phyloP scores from a whole-genome alignment of 2,888 invertebrate genomes.

The Dendrolimus pini region DNA sequence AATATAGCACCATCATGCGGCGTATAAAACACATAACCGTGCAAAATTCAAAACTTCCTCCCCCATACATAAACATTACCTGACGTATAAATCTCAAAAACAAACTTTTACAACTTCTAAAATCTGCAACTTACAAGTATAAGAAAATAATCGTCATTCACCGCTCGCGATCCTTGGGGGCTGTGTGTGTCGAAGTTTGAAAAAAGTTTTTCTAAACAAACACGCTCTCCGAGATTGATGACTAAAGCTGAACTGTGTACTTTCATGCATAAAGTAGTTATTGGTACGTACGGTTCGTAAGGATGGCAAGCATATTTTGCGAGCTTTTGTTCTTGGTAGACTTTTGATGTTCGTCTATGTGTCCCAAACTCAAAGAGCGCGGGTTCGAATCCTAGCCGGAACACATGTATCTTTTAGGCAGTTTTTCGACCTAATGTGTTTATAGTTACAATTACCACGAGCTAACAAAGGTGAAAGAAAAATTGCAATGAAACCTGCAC shows the following conservation, averaged over 20 bases:
- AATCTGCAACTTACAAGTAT: constrained; percentile 14
- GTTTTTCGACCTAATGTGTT: too few relatives aligned
- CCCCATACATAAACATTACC: background rate
- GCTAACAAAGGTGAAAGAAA: too few relatives aligned
- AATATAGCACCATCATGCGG: background rate
- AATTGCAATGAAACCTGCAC: too few relatives aligned
- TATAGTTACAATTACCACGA: too few relatives aligned
- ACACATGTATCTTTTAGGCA: too few relatives aligned
- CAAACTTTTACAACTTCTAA: background rate
- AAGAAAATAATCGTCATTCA: constrained; percentile 48
- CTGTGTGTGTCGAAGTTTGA: constrained; percentile 32
- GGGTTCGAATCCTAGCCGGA: too few relatives aligned
- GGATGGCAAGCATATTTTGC: background rate
- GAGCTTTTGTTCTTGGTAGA: too few relatives aligned
- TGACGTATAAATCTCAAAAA: background rate
- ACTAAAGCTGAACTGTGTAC: constrained; percentile 27
- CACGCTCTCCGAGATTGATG: constrained; percentile 47
- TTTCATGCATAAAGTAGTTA: constrained; percentile 28
- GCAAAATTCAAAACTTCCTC: background rate
- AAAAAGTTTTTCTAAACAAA: constrained; percentile 46
- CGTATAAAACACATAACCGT: background rate
- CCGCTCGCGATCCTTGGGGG: constrained; percentile 25
- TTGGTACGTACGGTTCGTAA: constrained; percentile 16
- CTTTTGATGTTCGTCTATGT: background rate
- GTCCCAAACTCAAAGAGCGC: too few relatives aligned